Conservation (phyloP, 2,113 vertebrate genomes). For the Desmodus rotundus region DNA sequence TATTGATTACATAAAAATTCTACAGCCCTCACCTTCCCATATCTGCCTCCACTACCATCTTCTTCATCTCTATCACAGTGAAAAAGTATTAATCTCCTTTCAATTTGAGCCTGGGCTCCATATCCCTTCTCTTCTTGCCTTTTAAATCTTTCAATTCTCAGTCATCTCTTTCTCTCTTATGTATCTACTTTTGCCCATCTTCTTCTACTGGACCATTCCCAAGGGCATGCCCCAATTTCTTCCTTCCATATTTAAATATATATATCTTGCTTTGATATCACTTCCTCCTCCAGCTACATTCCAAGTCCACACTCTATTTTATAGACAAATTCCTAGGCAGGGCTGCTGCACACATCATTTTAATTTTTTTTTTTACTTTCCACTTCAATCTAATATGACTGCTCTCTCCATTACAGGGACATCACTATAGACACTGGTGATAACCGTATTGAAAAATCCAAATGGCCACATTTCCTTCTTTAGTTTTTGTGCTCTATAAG, state of each 20-base stretch:
- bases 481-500: not conserved
- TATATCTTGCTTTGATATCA: not conserved
- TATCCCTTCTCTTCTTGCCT: not conserved
- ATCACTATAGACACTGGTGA: not conserved
- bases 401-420: not conserved
- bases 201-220: not conserved
- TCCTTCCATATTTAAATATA: not conserved
- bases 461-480: not conserved
- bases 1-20: slow-evolving; percentile 21
- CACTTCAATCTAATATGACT: not conserved
- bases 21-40: not conserved
- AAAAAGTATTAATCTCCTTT: not conserved
- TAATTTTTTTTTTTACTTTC: not conserved
- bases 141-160: not conserved
- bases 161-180: not conserved
- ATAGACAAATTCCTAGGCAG: not conserved
- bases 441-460: not conserved
- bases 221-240: not conserved
- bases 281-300: not conserved
- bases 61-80: not conserved
- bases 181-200: not conserved
- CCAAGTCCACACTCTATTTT: not conserved
- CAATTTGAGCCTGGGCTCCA: not conserved
- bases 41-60: not conserved
- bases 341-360: not conserved